These are phyloP conservation scores for Adela reaumurella DNA, from an alignment of 2,888 invertebrate genomes.

Conservation along the genomic window DNA sequence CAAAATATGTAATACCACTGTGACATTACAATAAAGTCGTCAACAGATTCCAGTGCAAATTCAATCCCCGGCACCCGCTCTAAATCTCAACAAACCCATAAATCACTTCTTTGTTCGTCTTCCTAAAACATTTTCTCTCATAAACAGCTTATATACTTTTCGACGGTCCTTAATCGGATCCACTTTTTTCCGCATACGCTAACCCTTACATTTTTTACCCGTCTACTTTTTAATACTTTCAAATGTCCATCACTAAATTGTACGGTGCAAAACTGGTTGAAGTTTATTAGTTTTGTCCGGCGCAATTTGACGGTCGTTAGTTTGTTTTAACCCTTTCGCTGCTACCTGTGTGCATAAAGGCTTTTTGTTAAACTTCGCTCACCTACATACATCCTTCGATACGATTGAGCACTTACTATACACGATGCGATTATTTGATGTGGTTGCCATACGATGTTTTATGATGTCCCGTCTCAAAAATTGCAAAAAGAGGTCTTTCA, in stretches of 20 bases:
- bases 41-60: too few species aligned
- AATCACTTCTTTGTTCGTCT: background rate
- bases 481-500: too few species aligned
- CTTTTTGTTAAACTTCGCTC: background rate
- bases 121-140: background rate
- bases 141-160: background rate
- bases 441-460: too few species aligned
- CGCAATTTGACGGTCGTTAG: too few species aligned
- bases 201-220: background rate
- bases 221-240: background rate
- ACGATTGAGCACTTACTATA: too few species aligned
- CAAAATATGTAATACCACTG: too few species aligned
- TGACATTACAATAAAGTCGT: too few species aligned
- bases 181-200: background rate
- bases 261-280: too few species aligned
- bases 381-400: background rate
- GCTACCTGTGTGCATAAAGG: background rate
- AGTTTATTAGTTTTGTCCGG: too few species aligned
- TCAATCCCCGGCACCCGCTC: background rate
- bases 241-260: too few species aligned
- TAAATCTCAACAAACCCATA: background rate
- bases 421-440: too few species aligned
- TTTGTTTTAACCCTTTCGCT: background rate
- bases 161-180: background rate
- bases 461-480: too few species aligned